Evolutionary conservation across 2,797 vertebrate species (phyloP).

Genomic region (Sternotherus odoratus): DNA sequence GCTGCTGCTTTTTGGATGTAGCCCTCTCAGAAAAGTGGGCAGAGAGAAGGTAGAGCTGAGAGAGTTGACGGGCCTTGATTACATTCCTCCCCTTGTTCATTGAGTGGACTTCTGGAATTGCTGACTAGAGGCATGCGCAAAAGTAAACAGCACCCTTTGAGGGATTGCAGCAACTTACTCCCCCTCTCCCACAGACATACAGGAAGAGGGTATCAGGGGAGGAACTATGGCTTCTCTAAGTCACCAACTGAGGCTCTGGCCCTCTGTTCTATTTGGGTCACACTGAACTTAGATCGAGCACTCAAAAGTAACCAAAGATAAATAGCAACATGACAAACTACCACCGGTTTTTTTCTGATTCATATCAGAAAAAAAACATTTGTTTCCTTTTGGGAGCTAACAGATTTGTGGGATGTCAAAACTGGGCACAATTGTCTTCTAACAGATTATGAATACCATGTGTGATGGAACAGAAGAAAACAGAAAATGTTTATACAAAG

Average conservation of each 20-base stretch:
- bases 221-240: background rate
- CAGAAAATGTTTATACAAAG: constrained; percentile 63
- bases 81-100: background rate
- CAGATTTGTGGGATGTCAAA: constrained; percentile 72
- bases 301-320: background rate
- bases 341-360: constrained; percentile 18
- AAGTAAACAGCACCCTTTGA: background rate
- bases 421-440: constrained; percentile 58
- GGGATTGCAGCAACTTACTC: background rate
- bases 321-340: constrained; percentile 1
- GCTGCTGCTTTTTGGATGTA: background rate
- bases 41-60: background rate
- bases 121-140: background rate
- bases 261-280: background rate
- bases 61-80: background rate
- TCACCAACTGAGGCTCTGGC: background rate
- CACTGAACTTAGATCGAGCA: background rate
- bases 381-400: constrained; percentile 43
- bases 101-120: background rate
- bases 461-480: constrained; percentile 61
- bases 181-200: background rate
- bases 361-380: constrained; percentile 64
- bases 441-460: constrained; percentile 71
- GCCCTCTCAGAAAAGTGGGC: background rate
- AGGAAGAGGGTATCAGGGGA: background rate